These are phyloP conservation scores for Grammomys dolichurus DNA, from an alignment of 2,113 vertebrate genomes.

Conservation along the genomic window DNA sequence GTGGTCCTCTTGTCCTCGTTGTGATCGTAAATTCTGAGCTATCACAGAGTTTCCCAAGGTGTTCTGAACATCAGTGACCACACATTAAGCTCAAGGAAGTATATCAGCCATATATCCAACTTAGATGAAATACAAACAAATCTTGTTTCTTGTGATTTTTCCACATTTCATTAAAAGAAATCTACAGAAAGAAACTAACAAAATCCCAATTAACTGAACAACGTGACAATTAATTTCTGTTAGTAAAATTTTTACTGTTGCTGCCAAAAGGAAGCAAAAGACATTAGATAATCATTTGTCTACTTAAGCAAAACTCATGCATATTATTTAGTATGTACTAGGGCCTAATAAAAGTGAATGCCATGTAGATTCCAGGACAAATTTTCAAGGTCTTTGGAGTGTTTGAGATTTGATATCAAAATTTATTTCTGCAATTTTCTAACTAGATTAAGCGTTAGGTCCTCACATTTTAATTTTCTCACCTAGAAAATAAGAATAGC, in stretches of 20 bases:
- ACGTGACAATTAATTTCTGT: slow-evolving; percentile 20
- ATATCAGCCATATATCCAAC: slow-evolving; percentile 4
- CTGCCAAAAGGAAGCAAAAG: slow-evolving; percentile 22
- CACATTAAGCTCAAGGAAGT: neutral
- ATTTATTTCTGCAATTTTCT: neutral
- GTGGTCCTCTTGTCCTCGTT: neutral
- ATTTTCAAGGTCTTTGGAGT: neutral
- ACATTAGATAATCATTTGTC: neutral
- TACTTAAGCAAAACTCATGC: neutral
- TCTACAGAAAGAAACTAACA: neutral
- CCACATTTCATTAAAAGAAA: slow-evolving; percentile 12
- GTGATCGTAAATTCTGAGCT: neutral
- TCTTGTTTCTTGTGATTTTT: neutral
- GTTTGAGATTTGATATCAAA: neutral
- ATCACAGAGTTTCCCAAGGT: neutral
- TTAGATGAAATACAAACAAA: slow-evolving; percentile 1
- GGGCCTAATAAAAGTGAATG: neutral
- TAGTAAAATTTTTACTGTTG: neutral
- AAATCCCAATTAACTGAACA: slow-evolving; percentile 24
- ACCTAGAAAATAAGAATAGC: slow-evolving; percentile 40
- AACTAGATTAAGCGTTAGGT: neutral
- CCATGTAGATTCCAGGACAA: neutral
- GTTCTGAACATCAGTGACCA: neutral
- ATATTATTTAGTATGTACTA: slow-evolving; percentile 1
- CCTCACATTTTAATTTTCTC: neutral